Conservation (phyloP, 2,888 invertebrate genomes). For the Lacanobia wlatinum region DNA sequence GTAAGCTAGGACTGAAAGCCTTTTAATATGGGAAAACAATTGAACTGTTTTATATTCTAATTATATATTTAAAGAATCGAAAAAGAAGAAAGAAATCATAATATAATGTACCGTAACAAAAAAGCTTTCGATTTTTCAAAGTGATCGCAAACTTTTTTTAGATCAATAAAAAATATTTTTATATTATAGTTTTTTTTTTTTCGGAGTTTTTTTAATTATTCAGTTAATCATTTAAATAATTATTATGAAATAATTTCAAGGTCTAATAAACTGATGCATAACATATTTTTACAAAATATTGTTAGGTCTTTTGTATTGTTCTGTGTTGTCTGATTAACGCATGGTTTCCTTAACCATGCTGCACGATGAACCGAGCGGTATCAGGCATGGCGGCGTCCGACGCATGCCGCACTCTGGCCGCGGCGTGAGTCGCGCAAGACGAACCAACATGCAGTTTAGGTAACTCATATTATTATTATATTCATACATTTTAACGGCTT, state of each 20-base stretch:
- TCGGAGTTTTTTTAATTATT: too few relatives aligned
- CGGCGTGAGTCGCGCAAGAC: conserved; percentile 95
- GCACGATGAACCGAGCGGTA: conserved; percentile 97
- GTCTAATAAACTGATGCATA: background rate
- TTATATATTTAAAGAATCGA: too few relatives aligned
- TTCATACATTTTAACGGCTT: background rate
- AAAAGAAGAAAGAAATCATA: too few relatives aligned
- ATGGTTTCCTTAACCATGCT: conserved; percentile 86
- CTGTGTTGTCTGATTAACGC: background rate
- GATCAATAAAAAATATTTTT: too few relatives aligned
- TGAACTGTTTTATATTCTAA: too few relatives aligned
- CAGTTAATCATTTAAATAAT: background rate
- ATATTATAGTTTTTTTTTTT: too few relatives aligned
- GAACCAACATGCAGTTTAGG: conserved; percentile 98
- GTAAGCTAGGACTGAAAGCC: too few relatives aligned
- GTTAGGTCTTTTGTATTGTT: background rate
- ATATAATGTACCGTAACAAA: too few relatives aligned
- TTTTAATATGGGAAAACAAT: too few relatives aligned
- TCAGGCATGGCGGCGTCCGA: conserved; percentile 93
- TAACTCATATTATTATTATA: conserved; percentile 78
- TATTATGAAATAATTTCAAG: too few relatives aligned
- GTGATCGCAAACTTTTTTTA: too few relatives aligned
- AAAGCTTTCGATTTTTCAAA: too few relatives aligned
- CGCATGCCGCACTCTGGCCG: conserved; percentile 95
- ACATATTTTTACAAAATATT: background rate